A percentile compares a stretch with the other conserved stretches of the same genome.
Evolutionary conservation across 2,113 vertebrate genomes (phyloP).

Genomic region (Syrrhaptes paradoxus): DNA sequence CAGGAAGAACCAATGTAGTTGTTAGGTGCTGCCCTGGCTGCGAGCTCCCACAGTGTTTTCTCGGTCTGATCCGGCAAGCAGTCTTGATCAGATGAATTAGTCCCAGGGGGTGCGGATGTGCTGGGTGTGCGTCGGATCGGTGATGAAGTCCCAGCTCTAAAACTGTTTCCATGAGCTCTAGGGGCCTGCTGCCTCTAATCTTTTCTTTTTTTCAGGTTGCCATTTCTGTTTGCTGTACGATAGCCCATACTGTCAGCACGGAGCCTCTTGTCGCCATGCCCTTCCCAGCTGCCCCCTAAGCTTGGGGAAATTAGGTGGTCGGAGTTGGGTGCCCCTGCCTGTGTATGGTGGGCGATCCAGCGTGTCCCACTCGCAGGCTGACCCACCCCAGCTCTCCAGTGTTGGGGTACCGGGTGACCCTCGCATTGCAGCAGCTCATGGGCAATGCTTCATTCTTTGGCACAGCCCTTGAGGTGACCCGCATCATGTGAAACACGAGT

Average conservation of each 20-base stretch:
- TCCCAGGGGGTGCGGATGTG: background rate
- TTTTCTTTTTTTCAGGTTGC: background rate
- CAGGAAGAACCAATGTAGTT: background rate
- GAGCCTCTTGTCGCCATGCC: background rate
- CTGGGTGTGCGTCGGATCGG: accelerated
- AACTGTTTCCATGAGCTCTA: background rate
- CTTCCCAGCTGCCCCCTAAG: background rate
- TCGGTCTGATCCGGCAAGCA: background rate
- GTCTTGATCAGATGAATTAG: background rate
- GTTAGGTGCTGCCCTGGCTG: background rate
- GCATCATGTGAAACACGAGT: accelerated
- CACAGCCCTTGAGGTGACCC: background rate
- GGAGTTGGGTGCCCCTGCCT: background rate
- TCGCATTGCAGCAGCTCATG: accelerated
- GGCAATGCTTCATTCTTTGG: background rate
- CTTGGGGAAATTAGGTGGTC: background rate
- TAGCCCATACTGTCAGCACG: accelerated
- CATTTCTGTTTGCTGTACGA: background rate
- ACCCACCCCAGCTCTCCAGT: accelerated
- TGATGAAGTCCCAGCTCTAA: background rate
- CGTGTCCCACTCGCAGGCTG: accelerated
- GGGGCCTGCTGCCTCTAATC: background rate
- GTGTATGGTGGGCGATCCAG: accelerated
- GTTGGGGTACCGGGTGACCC: background rate
- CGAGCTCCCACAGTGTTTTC: background rate